Conservation (phyloP, 2,888 invertebrate species). For the Chironomus tentans region DNA sequence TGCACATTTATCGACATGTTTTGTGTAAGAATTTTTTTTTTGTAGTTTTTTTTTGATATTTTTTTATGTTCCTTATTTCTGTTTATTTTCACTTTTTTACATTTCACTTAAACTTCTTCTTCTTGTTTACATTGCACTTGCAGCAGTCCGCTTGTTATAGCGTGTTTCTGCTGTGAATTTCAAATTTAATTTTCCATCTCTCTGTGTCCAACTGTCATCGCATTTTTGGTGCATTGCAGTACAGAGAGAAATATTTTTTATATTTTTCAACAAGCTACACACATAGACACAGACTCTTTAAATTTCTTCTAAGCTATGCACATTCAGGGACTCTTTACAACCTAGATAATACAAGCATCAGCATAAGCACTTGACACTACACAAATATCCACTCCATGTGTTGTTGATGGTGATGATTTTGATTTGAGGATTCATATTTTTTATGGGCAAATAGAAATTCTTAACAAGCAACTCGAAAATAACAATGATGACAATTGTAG, state of each 20-base stretch:
- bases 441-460: not conserved
- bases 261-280: not conserved
- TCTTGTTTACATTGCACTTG: conserved; percentile 1
- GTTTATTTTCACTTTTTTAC: not conserved
- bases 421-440: not conserved
- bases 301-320: not conserved
- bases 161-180: not conserved
- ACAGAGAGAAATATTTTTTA: not conserved
- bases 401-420: not conserved
- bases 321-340: not conserved
- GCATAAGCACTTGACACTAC: not conserved
- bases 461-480: not conserved
- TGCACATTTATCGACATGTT: conserved; percentile 22
- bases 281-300: not conserved
- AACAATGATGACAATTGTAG: not conserved
- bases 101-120: not conserved
- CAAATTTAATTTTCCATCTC: not conserved
- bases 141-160: not conserved
- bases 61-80: not conserved
- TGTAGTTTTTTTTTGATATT: not conserved
- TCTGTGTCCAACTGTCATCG: not conserved
- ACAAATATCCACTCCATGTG: not conserved
- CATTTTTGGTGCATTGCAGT: conserved; percentile 4
- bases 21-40: not conserved
- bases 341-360: not conserved